Conservation (phyloP, 2,888 invertebrate genomes). For the Rhamnusium bicolor region DNA sequence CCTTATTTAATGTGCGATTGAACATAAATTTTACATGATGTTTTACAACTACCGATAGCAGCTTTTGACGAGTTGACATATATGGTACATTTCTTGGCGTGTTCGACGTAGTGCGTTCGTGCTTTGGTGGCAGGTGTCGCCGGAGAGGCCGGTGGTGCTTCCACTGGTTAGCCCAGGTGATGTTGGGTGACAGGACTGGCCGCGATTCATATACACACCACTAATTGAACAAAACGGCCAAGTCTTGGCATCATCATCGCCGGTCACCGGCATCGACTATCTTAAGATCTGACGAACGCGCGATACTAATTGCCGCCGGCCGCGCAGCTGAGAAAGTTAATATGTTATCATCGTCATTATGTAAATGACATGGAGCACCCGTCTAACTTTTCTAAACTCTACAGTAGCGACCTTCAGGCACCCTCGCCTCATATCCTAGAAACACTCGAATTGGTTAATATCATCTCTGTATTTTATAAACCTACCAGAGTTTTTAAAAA, state of each 20-base stretch:
- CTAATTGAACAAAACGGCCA: slow-evolving; percentile 64
- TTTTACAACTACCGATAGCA: slow-evolving; percentile 29
- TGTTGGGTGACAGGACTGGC: slow-evolving; percentile 61
- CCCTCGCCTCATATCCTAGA: slow-evolving; percentile 32
- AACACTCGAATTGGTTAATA: background rate
- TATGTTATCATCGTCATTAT: slow-evolving; percentile 70
- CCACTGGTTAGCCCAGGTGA: slow-evolving; percentile 54
- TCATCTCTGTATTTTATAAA: background rate
- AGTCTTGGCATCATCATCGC: slow-evolving; percentile 43
- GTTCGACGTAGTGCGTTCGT: slow-evolving; percentile 16
- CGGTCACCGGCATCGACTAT: slow-evolving; percentile 48
- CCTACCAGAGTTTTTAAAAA: background rate
- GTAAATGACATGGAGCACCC: slow-evolving; percentile 61
- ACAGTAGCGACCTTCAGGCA: slow-evolving; percentile 56
- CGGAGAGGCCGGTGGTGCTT: slow-evolving; percentile 27
- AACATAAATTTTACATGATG: slow-evolving; percentile 29
- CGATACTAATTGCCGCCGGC: slow-evolving; percentile 66
- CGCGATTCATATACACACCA: slow-evolving; percentile 59
- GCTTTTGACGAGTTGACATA: slow-evolving; percentile 30
- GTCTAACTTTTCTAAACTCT: slow-evolving; percentile 33
- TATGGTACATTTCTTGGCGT: slow-evolving; percentile 26
- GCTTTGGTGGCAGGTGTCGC: slow-evolving; percentile 54
- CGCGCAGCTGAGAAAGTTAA: slow-evolving; percentile 68
- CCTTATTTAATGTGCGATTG: slow-evolving; percentile 14
- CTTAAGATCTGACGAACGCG: slow-evolving; percentile 56